A percentile compares a stretch with the other conserved stretches of the same genome.
These are phyloP conservation scores for Periphyllus acericola DNA, from an alignment of 2,888 invertebrate species.

Conservation along the genomic window DNA sequence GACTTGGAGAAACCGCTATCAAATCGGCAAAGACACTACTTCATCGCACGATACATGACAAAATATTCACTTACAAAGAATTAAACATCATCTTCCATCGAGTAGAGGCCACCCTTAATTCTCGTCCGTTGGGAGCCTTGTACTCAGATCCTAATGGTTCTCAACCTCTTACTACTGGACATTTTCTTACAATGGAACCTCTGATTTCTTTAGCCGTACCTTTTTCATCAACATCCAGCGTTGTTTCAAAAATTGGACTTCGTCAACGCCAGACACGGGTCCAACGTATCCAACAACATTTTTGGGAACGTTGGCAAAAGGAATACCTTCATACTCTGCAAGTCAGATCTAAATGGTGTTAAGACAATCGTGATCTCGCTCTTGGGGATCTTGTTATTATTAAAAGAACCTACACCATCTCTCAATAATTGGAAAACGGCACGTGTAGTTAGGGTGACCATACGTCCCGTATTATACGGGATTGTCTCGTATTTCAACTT, in stretches of 20 bases:
- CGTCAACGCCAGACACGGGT: neutral
- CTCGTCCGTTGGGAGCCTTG: neutral
- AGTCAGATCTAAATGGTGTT: conserved; percentile 10
- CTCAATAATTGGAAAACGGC: neutral
- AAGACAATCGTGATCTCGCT: neutral
- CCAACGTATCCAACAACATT: conserved; percentile 12
- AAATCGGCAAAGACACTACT: conserved; percentile 7
- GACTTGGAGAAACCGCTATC: conserved; percentile 32
- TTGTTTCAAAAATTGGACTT: neutral
- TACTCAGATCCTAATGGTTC: neutral
- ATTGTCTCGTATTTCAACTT: too few species aligned
- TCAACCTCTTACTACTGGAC: conserved; percentile 62
- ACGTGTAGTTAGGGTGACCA: too few species aligned
- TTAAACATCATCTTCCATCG: neutral
- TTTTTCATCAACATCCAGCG: too few species aligned
- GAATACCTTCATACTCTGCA: conserved; percentile 18
- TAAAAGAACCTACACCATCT: conserved; percentile 1
- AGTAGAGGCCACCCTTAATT: conserved; percentile 28
- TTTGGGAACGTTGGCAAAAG: conserved; percentile 41
- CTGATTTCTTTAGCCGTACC: neutral
- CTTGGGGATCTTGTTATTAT: conserved; percentile 33
- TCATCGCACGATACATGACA: neutral
- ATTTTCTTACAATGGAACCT: conserved; percentile 25
- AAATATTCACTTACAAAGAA: conserved; percentile 26
- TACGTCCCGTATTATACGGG: too few species aligned